A percentile compares a stretch with the other conserved stretches of the same genome.
Conservation (phyloP, 2,113 vertebrate genomes). For the Caranx melampygus region DNA sequence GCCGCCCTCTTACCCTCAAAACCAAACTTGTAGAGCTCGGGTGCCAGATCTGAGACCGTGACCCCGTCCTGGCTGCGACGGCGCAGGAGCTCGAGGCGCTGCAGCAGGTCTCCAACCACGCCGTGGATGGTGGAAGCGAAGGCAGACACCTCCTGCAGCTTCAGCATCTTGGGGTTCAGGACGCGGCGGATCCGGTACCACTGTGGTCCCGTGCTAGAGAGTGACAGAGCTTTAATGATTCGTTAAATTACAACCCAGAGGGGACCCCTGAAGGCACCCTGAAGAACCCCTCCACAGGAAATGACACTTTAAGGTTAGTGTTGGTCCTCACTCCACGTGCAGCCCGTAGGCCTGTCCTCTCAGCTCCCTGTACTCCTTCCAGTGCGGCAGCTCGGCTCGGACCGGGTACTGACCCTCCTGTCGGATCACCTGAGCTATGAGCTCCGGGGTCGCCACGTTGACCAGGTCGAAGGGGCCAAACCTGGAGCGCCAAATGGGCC, state of each 20-base stretch:
- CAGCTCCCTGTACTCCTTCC: constrained; percentile 85
- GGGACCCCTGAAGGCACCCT: background rate
- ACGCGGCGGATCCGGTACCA: constrained; percentile 81
- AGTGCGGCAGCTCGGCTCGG: constrained; percentile 79
- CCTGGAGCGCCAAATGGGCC: constrained; percentile 84
- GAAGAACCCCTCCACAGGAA: background rate
- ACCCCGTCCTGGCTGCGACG: constrained; percentile 66
- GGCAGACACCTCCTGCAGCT: constrained; percentile 66
- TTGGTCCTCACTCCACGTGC: constrained; percentile 79
- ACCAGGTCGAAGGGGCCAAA: constrained; percentile 80
- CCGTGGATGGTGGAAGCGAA: constrained; percentile 76
- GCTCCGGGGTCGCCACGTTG: constrained; percentile 81
- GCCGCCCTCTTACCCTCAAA: constrained; percentile 80
- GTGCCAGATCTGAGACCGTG: constrained; percentile 72
- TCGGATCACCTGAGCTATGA: constrained; percentile 81
- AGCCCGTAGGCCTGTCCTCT: constrained; percentile 85
- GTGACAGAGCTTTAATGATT: background rate
- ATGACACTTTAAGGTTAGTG: background rate
- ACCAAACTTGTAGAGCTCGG: constrained; percentile 85
- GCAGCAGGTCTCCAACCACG: constrained; percentile 82
- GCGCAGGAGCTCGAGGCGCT: constrained; percentile 76
- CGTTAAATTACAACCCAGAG: background rate
- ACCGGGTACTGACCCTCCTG: constrained; percentile 85
- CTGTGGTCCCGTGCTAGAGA: constrained; percentile 72
- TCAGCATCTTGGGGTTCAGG: constrained; percentile 85